These are phyloP conservation scores for Pinna nobilis DNA, from an alignment of 1,140 invertebrate genomes.

Conservation along the genomic window DNA sequence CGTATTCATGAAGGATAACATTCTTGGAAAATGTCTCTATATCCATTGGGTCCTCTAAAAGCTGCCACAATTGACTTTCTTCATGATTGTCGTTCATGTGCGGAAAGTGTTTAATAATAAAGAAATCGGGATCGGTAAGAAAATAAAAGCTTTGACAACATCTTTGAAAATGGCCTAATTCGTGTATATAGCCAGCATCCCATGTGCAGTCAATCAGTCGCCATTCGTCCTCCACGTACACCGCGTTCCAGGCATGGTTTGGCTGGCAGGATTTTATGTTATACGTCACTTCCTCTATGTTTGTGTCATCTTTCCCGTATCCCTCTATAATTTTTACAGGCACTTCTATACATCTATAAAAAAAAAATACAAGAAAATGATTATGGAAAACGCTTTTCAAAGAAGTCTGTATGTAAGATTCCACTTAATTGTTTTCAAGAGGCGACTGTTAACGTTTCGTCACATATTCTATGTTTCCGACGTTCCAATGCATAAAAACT, in stretches of 20 bases:
- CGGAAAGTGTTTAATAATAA: slow-evolving; percentile 76
- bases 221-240: slow-evolving; percentile 53
- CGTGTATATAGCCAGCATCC: slow-evolving; percentile 68
- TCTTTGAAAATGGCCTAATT: slow-evolving; percentile 35
- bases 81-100: slow-evolving; percentile 54
- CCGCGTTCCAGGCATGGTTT: slow-evolving; percentile 62
- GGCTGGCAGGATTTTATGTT: slow-evolving; percentile 93
- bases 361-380: not conserved
- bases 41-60: slow-evolving; percentile 34
- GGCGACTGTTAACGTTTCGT: too few species aligned
- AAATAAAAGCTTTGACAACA: slow-evolving; percentile 69
- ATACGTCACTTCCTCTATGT: slow-evolving; percentile 89
- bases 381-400: too few species aligned
- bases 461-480: too few species aligned
- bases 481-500: too few species aligned
- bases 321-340: slow-evolving; percentile 76
- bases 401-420: too few species aligned
- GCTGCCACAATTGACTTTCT: slow-evolving; percentile 35
- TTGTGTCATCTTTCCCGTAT: slow-evolving; percentile 97
- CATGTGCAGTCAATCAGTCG: slow-evolving; percentile 71
- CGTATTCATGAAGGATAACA: slow-evolving; percentile 25
- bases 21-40: slow-evolving; percentile 30
- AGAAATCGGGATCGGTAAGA: slow-evolving; percentile 76
- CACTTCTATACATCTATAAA: slow-evolving; percentile 27
- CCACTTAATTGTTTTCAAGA: too few species aligned